A percentile compares a stretch with the other conserved stretches of the same genome.
Conservation (phyloP, 2,113 vertebrate genomes). For the Aptenodytes patagonicus region DNA sequence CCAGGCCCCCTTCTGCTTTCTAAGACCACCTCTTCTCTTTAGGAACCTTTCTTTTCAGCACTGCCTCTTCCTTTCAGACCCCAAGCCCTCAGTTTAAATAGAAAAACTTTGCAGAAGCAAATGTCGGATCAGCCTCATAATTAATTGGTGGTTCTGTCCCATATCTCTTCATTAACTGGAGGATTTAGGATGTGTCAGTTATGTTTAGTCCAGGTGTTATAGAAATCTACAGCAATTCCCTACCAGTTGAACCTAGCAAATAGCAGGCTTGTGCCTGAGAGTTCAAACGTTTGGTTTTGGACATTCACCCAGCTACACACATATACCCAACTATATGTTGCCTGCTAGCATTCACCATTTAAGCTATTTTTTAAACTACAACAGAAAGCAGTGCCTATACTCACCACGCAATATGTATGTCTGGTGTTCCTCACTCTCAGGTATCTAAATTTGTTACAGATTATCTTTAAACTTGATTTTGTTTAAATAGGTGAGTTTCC, state of each 20-base stretch:
- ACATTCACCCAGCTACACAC: not conserved
- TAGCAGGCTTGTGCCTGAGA: not conserved
- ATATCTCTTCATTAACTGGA: not conserved
- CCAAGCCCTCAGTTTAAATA: not conserved
- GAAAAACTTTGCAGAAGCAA: not conserved
- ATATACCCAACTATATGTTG: not conserved
- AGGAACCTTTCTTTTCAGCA: not conserved
- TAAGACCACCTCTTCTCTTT: not conserved
- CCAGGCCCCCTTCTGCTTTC: not conserved
- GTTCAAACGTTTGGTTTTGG: not conserved
- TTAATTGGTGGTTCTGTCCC: not conserved
- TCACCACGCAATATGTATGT: rapidly evolving
- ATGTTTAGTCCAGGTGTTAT: not conserved
- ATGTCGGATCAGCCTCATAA: not conserved
- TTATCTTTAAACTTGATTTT: not conserved
- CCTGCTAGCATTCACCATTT: not conserved
- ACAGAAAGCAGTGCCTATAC: not conserved
- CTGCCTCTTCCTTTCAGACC: not conserved
- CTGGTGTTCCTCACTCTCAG: not conserved
- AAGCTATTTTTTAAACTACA: not conserved
- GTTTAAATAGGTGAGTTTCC: not conserved
- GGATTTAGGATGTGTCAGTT: not conserved
- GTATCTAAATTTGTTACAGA: not conserved
- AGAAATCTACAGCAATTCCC: not conserved
- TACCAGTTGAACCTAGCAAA: not conserved